Conservation (phyloP, 2,113 vertebrate genomes). For the Urocitellus parryii region DNA sequence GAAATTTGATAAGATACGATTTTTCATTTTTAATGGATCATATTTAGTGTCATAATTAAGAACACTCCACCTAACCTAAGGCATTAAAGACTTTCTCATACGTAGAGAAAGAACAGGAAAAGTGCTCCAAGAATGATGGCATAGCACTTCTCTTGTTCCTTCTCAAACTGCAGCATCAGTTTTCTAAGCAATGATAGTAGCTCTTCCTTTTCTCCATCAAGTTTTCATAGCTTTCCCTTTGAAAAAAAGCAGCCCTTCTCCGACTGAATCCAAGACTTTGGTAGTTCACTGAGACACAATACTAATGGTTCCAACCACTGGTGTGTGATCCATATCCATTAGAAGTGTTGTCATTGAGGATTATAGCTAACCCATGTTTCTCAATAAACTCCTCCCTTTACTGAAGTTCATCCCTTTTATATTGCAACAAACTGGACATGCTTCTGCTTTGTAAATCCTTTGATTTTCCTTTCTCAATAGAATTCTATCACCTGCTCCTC, state of each 20-base stretch:
- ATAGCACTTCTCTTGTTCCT: constrained; percentile 85
- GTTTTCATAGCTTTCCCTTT: constrained; percentile 86
- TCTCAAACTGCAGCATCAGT: constrained; percentile 95
- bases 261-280: constrained; percentile 95
- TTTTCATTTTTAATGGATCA: not conserved
- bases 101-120: too few species aligned
- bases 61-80: not conserved
- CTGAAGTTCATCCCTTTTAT: not conserved
- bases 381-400: constrained; percentile 73
- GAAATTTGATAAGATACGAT: not conserved
- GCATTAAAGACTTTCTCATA: not conserved
- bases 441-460: not conserved
- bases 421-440: not conserved
- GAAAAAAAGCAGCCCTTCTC: constrained; percentile 91
- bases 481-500: not conserved
- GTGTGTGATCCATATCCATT: constrained; percentile 93
- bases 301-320: constrained; percentile 90
- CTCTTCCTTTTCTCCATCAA: not conserved
- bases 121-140: too few species aligned
- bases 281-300: constrained; percentile 96
- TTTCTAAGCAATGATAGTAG: constrained; percentile 91
- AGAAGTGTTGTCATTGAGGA: constrained; percentile 92
- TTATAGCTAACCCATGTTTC: constrained; percentile 96
- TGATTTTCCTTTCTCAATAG: not conserved
- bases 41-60: constrained; percentile 14